Evolutionary conservation across 2,797 vertebrate species (phyloP).

Genomic region (Pelodytes ibericus): DNA sequence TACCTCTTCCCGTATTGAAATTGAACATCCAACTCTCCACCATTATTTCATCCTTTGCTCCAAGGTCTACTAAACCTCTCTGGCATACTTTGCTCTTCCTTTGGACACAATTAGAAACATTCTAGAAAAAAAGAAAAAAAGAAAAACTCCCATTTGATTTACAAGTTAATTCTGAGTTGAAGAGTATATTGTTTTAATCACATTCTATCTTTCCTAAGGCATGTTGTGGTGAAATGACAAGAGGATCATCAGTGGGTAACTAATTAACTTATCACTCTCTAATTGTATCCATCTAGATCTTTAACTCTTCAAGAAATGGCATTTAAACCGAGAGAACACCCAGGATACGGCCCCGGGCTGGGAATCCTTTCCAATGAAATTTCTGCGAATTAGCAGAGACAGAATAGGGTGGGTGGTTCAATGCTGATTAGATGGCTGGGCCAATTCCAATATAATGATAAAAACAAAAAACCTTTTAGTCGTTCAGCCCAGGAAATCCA

Average conservation of each 20-base stretch:
- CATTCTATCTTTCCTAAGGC: slow-evolving; percentile 67
- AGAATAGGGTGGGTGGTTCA: slow-evolving; percentile 63
- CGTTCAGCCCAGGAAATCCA: slow-evolving; percentile 43
- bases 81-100: too few relatives aligned
- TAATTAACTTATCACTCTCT: slow-evolving; percentile 74
- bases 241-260: slow-evolving; percentile 68
- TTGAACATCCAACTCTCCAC: too few relatives aligned
- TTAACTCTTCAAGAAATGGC: slow-evolving; percentile 74
- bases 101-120: too few relatives aligned
- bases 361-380: slow-evolving; percentile 57
- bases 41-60: too few relatives aligned
- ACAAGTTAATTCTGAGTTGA: slow-evolving; percentile 45
- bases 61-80: too few relatives aligned
- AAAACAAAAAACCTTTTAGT: not conserved
- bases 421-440: slow-evolving; percentile 57
- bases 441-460: slow-evolving; percentile 4
- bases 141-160: too few relatives aligned
- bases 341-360: slow-evolving; percentile 71
- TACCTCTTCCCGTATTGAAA: too few relatives aligned
- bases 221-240: slow-evolving; percentile 68
- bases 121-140: slow-evolving; percentile 20
- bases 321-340: slow-evolving; percentile 75
- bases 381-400: slow-evolving; percentile 63
- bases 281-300: slow-evolving; percentile 71
- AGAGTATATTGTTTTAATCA: slow-evolving; percentile 68